Conservation (phyloP, 2,888 invertebrate genomes). For the Mycalesis mineus region DNA sequence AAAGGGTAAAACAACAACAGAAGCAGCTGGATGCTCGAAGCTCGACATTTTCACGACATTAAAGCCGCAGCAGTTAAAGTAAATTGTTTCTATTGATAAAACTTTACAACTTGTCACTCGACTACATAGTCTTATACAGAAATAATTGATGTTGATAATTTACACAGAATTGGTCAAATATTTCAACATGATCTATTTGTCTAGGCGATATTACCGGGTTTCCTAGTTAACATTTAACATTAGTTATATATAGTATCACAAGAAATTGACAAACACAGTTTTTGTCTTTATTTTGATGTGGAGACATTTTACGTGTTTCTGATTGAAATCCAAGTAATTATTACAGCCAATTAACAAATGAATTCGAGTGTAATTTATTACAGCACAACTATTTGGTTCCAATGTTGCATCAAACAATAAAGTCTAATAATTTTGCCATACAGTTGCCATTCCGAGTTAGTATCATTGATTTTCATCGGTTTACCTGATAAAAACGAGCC, state of each 20-base stretch:
- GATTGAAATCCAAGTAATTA: conserved; percentile 9
- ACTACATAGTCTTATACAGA: not conserved
- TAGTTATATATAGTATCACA: not conserved
- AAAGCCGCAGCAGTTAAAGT: not conserved
- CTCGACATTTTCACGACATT: conserved; percentile 39
- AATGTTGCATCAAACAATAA: conserved; percentile 56
- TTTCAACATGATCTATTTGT: not conserved
- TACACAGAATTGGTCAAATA: not conserved
- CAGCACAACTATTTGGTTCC: conserved; percentile 63
- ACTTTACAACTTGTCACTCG: not conserved
- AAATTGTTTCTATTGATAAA: not conserved
- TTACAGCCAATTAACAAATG: conserved; percentile 62
- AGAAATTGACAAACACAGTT: not conserved
- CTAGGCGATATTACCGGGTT: no score
- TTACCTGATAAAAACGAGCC: conserved; percentile 93
- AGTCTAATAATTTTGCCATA: conserved; percentile 74
- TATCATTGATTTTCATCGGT: conserved; percentile 73
- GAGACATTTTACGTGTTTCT: not conserved
- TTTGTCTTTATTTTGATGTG: not conserved
- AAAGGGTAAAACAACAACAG: conserved; percentile 67
- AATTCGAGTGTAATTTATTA: conserved; percentile 50
- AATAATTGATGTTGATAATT: not conserved
- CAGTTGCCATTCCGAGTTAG: conserved; percentile 74
- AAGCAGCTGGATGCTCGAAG: conserved; percentile 69
- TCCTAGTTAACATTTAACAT: not conserved